Evolutionary conservation across 2,888 invertebrate genomes (phyloP).

Genomic region (Dexiosoma caninum): DNA sequence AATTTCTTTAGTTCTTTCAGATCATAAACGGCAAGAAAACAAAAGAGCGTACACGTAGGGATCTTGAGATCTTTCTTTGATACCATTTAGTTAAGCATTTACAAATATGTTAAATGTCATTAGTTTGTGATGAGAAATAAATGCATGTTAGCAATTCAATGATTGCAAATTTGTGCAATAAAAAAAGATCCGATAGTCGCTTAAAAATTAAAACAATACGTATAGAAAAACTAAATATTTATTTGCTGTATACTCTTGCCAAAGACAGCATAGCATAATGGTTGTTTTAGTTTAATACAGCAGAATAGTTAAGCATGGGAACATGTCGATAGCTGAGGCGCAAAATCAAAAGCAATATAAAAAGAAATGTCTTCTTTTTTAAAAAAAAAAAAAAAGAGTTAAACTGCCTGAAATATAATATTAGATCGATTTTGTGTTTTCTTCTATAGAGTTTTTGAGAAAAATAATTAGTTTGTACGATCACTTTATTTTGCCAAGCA

Average conservation of each 20-base stretch:
- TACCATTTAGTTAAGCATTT: slow-evolving; percentile 59
- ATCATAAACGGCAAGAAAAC: not conserved
- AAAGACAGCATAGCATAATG: slow-evolving; percentile 16
- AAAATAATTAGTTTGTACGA: too few species aligned
- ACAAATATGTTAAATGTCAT: slow-evolving; percentile 61
- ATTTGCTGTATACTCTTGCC: slow-evolving; percentile 21
- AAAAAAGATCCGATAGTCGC: not conserved
- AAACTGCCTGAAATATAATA: too few species aligned
- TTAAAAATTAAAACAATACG: not conserved
- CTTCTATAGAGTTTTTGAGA: too few species aligned
- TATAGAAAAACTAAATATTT: not conserved
- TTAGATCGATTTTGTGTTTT: too few species aligned
- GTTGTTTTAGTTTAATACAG: slow-evolving; percentile 40
- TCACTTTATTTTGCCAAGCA: too few species aligned
- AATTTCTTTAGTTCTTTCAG: not conserved
- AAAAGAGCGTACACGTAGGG: not conserved
- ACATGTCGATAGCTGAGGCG: not conserved
- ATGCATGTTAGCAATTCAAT: slow-evolving; percentile 56
- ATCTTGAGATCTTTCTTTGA: slow-evolving; percentile 44
- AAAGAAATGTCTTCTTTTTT: too few species aligned
- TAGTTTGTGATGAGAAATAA: slow-evolving; percentile 59
- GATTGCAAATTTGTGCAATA: slow-evolving; percentile 53
- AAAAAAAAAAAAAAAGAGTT: too few species aligned
- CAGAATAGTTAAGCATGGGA: slow-evolving; percentile 31
- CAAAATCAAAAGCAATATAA: not conserved